phyloP scores from a whole-genome alignment of 2,888 invertebrate species.

The Tipula vernalis region DNA sequence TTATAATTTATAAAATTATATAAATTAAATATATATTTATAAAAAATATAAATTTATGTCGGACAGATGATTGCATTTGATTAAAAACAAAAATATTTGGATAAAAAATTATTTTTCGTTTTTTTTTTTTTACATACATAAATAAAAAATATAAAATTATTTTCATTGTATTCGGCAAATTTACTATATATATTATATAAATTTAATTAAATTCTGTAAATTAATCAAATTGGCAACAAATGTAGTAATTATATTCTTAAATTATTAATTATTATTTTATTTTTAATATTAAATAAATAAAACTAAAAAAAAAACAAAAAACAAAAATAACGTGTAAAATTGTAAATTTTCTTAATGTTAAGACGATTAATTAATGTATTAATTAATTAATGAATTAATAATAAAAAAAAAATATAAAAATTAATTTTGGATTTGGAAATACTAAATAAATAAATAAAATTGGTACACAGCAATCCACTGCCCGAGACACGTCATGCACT shows the following conservation, averaged over 20 bases:
- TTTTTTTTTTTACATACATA: not conserved
- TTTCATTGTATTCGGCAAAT: not conserved
- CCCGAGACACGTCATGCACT: not conserved
- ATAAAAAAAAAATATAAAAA: not conserved
- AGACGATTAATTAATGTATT: not conserved
- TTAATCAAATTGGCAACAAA: not conserved
- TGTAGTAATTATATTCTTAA: not conserved
- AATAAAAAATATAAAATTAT: not conserved
- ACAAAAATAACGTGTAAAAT: not conserved
- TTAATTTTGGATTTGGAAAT: not conserved
- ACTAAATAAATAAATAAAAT: not conserved
- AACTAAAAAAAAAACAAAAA: no score
- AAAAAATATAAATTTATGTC: not conserved
- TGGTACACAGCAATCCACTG: constrained; percentile 4
- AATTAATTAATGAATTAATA: not conserved
- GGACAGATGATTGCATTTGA: not conserved
- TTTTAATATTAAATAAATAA: not conserved
- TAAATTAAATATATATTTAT: not conserved
- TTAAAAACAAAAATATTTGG: not conserved
- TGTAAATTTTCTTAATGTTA: not conserved
- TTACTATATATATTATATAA: not conserved
- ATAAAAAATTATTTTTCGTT: not conserved
- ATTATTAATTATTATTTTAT: not conserved
- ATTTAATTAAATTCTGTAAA: not conserved
- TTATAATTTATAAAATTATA: not conserved